Conservation (phyloP, 2,113 vertebrate genomes). For the Fukomys damarensis region DNA sequence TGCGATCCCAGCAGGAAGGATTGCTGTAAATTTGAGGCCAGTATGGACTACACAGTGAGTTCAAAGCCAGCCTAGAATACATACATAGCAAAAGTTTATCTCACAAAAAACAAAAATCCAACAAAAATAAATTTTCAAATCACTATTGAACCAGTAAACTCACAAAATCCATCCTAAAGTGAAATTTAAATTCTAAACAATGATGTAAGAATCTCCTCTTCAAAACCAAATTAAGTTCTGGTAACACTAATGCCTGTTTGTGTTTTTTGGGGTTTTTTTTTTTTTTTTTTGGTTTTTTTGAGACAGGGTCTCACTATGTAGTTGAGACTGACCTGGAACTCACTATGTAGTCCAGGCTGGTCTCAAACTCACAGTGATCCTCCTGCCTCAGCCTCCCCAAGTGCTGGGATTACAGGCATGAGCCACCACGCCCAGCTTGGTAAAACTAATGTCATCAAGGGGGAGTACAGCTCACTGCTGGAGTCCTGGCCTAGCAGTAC, state of each 20-base stretch:
- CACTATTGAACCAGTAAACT: conserved; percentile 7
- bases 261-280: no score
- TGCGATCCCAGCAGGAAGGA: background rate
- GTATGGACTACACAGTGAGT: background rate
- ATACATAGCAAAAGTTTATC: background rate
- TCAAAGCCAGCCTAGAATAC: background rate
- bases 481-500: background rate
- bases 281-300: no score
- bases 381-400: no score
- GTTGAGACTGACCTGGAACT: no score
- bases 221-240: background rate
- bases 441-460: background rate
- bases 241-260: no score
- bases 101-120: background rate
- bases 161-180: conserved; percentile 47
- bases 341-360: no score
- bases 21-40: background rate
- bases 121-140: background rate
- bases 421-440: no score
- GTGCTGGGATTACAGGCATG: no score
- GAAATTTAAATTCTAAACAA: conserved; percentile 41
- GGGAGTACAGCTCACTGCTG: background rate
- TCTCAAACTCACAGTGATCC: no score
- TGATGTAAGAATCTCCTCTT: conserved; percentile 2
- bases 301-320: no score